These are phyloP conservation scores for Mesorhabditis sp. DNA, from an alignment of 2,888 invertebrate species.

Conservation along the genomic window DNA sequence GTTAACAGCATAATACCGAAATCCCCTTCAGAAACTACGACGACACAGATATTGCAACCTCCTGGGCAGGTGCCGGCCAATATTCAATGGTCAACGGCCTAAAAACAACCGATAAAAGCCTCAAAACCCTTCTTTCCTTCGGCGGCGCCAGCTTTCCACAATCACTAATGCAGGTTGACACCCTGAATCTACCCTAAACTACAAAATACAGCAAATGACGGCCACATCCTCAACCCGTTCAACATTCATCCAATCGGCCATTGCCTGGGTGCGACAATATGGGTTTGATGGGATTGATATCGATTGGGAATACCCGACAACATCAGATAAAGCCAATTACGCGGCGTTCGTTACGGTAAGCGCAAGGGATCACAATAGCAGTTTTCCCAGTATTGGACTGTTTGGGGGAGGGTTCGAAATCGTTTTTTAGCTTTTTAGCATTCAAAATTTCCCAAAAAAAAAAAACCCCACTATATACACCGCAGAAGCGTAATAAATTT, in stretches of 20 bases:
- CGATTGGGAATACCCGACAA: conserved; percentile 55
- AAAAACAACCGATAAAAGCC: conserved; percentile 81
- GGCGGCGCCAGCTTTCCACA: conserved; percentile 95
- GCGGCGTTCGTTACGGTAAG: neutral
- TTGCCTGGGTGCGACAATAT: conserved; percentile 28
- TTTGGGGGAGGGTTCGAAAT: neutral
- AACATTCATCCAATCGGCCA: conserved; percentile 65
- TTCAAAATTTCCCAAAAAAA: no score
- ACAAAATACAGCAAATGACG: conserved; percentile 20
- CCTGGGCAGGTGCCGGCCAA: conserved; percentile 74
- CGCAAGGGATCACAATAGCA: neutral
- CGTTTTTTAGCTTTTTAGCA: no score
- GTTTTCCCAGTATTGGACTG: neutral
- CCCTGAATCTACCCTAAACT: neutral
- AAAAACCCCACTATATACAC: no score
- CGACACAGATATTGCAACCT: conserved; percentile 67
- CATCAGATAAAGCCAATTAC: conserved; percentile 47
- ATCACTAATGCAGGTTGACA: neutral
- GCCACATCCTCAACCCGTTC: conserved; percentile 21
- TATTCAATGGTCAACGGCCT: conserved; percentile 79
- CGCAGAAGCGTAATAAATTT: no score
- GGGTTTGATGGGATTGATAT: conserved; percentile 45
- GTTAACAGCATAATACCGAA: no score
- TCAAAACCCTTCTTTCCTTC: conserved; percentile 81
- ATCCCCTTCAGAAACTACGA: conserved; percentile 19